phyloP scores from a whole-genome alignment of 2,888 invertebrate species.

The Pycnomerus fuliginosus region DNA sequence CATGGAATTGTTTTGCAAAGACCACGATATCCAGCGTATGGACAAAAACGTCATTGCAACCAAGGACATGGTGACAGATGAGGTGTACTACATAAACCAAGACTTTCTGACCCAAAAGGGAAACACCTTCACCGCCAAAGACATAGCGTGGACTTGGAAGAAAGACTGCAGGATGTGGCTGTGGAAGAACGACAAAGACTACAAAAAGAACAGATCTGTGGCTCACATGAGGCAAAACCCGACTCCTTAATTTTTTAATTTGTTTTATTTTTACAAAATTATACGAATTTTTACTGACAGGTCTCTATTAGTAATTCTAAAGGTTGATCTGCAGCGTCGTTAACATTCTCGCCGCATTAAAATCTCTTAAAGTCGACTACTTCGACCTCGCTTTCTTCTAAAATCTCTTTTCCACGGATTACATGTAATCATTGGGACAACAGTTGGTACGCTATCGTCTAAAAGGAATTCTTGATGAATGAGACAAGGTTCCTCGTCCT shows the following conservation, averaged over 20 bases:
- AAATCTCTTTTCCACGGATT: slow-evolving; percentile 72
- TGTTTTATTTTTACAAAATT: slow-evolving; percentile 5
- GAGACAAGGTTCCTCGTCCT: slow-evolving; percentile 77
- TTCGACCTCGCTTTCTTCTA: slow-evolving; percentile 64
- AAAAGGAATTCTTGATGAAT: slow-evolving; percentile 86
- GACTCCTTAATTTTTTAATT: slow-evolving; percentile 1
- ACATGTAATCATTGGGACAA: too few species aligned
- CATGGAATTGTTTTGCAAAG: slow-evolving; percentile 16
- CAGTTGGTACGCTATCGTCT: slow-evolving; percentile 70
- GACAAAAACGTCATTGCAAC: slow-evolving; percentile 34
- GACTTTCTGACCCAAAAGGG: slow-evolving; percentile 60
- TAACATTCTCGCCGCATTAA: slow-evolving; percentile 75
- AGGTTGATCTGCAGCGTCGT: slow-evolving; percentile 44
- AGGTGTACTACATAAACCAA: slow-evolving; percentile 54
- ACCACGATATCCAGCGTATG: slow-evolving; percentile 15
- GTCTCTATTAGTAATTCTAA: slow-evolving; percentile 61
- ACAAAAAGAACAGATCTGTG: slow-evolving; percentile 40
- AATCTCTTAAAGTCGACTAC: slow-evolving; percentile 82
- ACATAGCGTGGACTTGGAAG: slow-evolving; percentile 68
- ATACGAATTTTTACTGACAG: slow-evolving; percentile 56
- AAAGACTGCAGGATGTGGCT: slow-evolving; percentile 71
- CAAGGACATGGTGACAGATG: slow-evolving; percentile 39
- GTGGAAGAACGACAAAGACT: slow-evolving; percentile 53
- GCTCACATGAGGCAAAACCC: slow-evolving; percentile 11
- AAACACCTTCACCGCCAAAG: slow-evolving; percentile 56